Evolutionary conservation across 2,888 invertebrate genomes (phyloP).

Genomic region (Lepidocyrtoides sp.): DNA sequence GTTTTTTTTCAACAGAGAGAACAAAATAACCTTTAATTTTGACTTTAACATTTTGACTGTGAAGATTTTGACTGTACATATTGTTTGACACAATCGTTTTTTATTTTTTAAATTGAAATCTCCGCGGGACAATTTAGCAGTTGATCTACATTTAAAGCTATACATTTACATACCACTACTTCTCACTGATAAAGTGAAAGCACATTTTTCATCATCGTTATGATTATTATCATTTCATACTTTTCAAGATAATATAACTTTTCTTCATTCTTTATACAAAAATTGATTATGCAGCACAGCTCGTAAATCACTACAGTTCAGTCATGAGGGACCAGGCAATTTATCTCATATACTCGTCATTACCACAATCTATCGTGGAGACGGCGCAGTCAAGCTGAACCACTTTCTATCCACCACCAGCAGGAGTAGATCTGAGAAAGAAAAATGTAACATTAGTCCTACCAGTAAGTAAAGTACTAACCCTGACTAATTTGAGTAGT

Average conservation of each 20-base stretch:
- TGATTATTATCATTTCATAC: no score
- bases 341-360: conserved; percentile 69
- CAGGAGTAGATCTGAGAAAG: neutral
- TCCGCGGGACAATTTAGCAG: no score
- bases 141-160: no score
- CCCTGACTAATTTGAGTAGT: conserved; percentile 72
- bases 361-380: conserved; percentile 63
- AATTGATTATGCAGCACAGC: conserved; percentile 73
- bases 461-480: conserved; percentile 33
- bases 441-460: conserved; percentile 48
- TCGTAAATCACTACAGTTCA: conserved; percentile 71
- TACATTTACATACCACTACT: no score
- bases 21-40: no score
- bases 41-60: no score
- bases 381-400: conserved; percentile 73
- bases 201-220: conserved; percentile 8
- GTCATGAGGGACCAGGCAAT: conserved; percentile 53
- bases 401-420: neutral
- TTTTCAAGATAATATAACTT: conserved; percentile 58
- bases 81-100: no score
- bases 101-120: no score
- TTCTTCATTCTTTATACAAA: conserved; percentile 48
- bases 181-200: no score
- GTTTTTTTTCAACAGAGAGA: no score
- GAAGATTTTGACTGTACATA: no score